phyloP scores from a whole-genome alignment of 2,113 vertebrate species.

The Cranoglanis bouderius region DNA sequence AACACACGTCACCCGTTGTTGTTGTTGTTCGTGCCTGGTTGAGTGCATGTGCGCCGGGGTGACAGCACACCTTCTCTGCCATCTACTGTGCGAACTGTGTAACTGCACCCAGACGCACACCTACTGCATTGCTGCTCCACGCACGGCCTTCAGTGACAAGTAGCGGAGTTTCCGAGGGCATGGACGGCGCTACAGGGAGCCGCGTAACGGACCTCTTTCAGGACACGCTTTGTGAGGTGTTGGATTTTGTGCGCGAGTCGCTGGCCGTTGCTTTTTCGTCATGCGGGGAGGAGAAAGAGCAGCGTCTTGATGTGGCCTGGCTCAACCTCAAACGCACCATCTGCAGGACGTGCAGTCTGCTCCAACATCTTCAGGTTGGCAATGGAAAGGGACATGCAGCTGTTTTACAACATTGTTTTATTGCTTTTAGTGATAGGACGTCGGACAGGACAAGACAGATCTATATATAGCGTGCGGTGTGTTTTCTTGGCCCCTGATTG shows the following conservation, averaged over 20 bases:
- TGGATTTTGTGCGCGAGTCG: slow-evolving; percentile 45
- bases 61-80: not conserved
- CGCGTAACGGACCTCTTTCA: not conserved
- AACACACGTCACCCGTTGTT: not conserved
- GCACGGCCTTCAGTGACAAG: not conserved
- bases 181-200: not conserved
- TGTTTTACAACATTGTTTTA: not conserved
- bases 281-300: slow-evolving; percentile 33
- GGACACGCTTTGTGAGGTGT: slow-evolving; percentile 5
- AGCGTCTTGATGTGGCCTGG: slow-evolving; percentile 48
- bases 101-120: not conserved
- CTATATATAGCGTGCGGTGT: not conserved
- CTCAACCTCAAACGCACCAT: slow-evolving; percentile 51
- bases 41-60: not conserved
- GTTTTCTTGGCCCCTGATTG: not conserved
- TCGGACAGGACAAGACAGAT: not conserved
- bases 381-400: not conserved
- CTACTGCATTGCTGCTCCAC: slow-evolving; percentile 20
- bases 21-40: not conserved
- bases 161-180: not conserved
- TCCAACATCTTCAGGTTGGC: slow-evolving; percentile 51
- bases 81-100: not conserved
- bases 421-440: not conserved
- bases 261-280: slow-evolving; percentile 22
- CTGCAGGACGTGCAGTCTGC: slow-evolving; percentile 44